A percentile compares a stretch with the other conserved stretches of the same genome.
phyloP scores from a whole-genome alignment of 2,797 vertebrate genomes.

The Crocidura indochinensis region DNA sequence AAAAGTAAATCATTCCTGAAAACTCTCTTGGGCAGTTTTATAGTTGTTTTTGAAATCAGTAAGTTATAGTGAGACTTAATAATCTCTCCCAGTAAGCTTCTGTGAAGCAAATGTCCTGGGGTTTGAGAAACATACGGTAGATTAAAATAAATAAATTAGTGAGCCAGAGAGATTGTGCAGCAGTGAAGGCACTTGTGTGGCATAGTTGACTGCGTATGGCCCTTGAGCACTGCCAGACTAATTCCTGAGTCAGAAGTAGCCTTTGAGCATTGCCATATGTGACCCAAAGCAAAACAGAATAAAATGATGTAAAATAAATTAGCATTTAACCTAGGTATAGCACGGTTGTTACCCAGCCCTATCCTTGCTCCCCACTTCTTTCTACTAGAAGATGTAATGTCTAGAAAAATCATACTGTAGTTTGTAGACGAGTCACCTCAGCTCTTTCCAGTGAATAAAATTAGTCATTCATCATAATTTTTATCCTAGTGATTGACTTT shows the following conservation, averaged over 20 bases:
- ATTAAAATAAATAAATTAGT: conserved; percentile 42
- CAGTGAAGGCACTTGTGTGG: too few species aligned
- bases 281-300: too few species aligned
- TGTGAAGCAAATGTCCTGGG: conserved; percentile 76
- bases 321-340: neutral
- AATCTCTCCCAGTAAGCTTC: conserved; percentile 44
- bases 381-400: conserved; percentile 26
- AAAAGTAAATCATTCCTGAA: conserved; percentile 38
- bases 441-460: neutral
- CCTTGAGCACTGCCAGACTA: too few species aligned
- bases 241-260: conserved; percentile 10
- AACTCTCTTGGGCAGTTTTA: too few species aligned
- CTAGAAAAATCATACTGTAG: neutral
- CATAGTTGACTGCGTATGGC: too few species aligned
- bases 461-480: conserved; percentile 47
- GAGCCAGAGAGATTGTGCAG: too few species aligned
- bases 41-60: too few species aligned
- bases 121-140: conserved; percentile 71
- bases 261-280: neutral
- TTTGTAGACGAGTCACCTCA: neutral
- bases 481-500: too few species aligned
- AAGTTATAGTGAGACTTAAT: conserved; percentile 35
- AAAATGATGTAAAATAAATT: too few species aligned
- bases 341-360: neutral
- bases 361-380: neutral